Evolutionary conservation across 53 echinoderm and acorn worm genomes (phyloP), one percentile per base, ranked within the genome.

Genomic region (Antedon mediterranea): DNA sequence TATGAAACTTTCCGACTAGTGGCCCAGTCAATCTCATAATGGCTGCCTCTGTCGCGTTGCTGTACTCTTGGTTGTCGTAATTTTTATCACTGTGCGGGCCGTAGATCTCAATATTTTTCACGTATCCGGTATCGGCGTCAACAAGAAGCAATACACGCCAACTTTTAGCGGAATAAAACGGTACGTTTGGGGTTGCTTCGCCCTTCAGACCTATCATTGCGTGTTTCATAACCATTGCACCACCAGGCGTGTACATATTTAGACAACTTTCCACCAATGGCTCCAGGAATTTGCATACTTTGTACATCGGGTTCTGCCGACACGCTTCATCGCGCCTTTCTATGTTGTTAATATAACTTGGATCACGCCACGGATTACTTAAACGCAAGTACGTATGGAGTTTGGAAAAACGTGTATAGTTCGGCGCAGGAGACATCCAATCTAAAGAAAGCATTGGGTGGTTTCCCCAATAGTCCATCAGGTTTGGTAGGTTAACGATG

Each of bases 321-420:
- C 85, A 81, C 0, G 81, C 81, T 32, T 85, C 85, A 4, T 32
- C 81, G n/a, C 85, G 81, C 5, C 85, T 42, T 28, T 85, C 85
- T 11, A 31, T 72, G 74, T 85, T 85, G 7, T 72, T 78, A n/a
- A 85, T 85, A 73, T 72, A 73, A 73, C 81, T 81, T 23, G 85
- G 85, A 33, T 85, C 85, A 30, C 81, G 71, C 85, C 85, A 85
- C 0, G 85, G 85, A 32, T 85, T 85, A 33, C 85, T 85, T 23
- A 85, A 72, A 73, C 77, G 81, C 34, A 85, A 77, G 43, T 85
- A 85, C n/a, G 43, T 72, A 81, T 81, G 81, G 73, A 85, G 76
- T 76, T 81, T 75, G 29, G 77, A 77, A 33, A 85, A 85, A 23
- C 78, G 81, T 27, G 6, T 28, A 3, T 44, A 43, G 30, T 28